These are phyloP conservation scores for Procapra przewalskii DNA, from an alignment of 2,113 vertebrate genomes.

Conservation along the genomic window DNA sequence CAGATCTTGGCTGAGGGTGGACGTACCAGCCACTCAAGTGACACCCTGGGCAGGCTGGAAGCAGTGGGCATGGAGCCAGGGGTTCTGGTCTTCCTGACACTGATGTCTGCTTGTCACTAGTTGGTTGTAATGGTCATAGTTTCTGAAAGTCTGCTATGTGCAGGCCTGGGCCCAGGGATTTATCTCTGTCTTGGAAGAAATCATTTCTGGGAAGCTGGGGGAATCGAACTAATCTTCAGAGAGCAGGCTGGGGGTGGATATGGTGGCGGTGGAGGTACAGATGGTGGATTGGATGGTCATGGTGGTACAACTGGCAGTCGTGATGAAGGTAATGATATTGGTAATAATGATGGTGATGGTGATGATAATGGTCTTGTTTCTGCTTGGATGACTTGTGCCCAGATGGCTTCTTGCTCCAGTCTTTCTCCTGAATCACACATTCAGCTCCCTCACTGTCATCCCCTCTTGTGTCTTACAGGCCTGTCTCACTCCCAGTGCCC, in stretches of 20 bases:
- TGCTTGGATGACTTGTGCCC: background rate
- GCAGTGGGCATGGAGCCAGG: background rate
- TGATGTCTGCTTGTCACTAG: background rate
- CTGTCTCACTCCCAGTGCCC: background rate
- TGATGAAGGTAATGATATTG: too few species aligned
- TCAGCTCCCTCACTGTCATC: background rate
- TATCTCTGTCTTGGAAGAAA: background rate
- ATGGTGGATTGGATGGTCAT: too few species aligned
- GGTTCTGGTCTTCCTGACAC: background rate
- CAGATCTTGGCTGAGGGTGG: background rate
- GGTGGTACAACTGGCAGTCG: accelerated
- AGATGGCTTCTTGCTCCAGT: background rate
- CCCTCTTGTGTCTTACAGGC: background rate
- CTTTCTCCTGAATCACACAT: background rate
- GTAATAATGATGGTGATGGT: background rate
- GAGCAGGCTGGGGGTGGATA: background rate
- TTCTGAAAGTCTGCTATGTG: background rate
- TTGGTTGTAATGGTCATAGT: background rate
- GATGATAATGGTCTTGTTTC: too few species aligned
- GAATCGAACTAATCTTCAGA: background rate
- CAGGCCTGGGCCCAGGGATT: background rate
- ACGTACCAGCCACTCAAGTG: background rate
- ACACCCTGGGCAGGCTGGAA: background rate
- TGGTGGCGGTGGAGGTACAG: too few species aligned
- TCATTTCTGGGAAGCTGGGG: background rate